Conservation (phyloP, 2,797 vertebrate species). For the Otolemur crassicaudatus region DNA sequence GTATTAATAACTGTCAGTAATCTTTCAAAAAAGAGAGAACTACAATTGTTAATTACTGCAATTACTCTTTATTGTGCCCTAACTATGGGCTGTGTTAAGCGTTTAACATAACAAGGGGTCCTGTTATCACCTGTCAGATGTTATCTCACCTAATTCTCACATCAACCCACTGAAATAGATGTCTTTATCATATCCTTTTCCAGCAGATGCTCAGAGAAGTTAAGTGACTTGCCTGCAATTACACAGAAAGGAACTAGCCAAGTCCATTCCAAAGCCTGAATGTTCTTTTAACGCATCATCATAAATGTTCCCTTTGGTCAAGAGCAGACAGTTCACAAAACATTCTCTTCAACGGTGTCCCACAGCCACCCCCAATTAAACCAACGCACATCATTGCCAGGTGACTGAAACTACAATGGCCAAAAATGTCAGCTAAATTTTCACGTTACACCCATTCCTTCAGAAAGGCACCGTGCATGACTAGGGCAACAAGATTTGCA, state of each 20-base stretch:
- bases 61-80: not conserved
- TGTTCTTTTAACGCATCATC: not conserved
- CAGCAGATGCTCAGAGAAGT: not conserved
- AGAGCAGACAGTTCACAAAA: not conserved
- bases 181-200: not conserved
- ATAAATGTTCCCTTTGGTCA: not conserved
- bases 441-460: not conserved
- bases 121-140: not conserved
- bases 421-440: not conserved
- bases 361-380: not conserved
- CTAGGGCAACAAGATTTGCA: not conserved
- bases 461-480: not conserved
- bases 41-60: not conserved
- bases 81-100: not conserved
- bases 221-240: not conserved
- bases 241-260: not conserved
- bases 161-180: not conserved
- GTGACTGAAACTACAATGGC: not conserved
- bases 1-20: not conserved
- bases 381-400: not conserved
- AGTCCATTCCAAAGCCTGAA: not conserved
- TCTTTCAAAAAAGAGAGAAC: not conserved
- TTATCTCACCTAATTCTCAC: not conserved
- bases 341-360: not conserved
- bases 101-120: not conserved